Conservation (phyloP, 2,797 vertebrate genomes). For the Eulemur albifrons region DNA sequence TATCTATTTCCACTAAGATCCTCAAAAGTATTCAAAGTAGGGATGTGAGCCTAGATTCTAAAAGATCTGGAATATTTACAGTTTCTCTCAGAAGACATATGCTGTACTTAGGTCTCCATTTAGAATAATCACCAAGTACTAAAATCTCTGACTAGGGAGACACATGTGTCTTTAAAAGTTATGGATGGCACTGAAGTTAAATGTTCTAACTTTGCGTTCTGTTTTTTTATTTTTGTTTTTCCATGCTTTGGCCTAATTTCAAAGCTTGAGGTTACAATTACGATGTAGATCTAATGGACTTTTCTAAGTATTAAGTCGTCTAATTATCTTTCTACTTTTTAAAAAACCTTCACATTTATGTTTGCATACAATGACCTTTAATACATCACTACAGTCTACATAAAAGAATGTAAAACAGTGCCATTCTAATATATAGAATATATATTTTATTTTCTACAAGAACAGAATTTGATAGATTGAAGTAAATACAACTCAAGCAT, state of each 20-base stretch:
- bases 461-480: background rate
- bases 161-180: background rate
- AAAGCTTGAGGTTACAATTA: slow-evolving; percentile 41
- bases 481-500: background rate
- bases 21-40: background rate
- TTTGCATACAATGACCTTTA: background rate
- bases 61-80: background rate
- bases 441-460: background rate
- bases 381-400: background rate
- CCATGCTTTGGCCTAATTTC: slow-evolving; percentile 5
- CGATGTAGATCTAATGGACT: background rate
- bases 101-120: background rate
- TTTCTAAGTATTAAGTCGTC: background rate
- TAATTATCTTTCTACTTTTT: background rate
- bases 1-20: slow-evolving; percentile 2
- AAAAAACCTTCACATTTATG: background rate
- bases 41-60: background rate
- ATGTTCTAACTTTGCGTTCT: background rate
- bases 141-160: background rate
- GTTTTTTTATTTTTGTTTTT: background rate
- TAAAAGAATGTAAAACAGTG: slow-evolving; percentile 18
- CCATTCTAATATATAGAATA: background rate
- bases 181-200: background rate
- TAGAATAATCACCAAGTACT: background rate
- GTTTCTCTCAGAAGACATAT: background rate